These are phyloP conservation scores for Dryobota labecula DNA, from an alignment of 2,888 invertebrate genomes.

Conservation along the genomic window DNA sequence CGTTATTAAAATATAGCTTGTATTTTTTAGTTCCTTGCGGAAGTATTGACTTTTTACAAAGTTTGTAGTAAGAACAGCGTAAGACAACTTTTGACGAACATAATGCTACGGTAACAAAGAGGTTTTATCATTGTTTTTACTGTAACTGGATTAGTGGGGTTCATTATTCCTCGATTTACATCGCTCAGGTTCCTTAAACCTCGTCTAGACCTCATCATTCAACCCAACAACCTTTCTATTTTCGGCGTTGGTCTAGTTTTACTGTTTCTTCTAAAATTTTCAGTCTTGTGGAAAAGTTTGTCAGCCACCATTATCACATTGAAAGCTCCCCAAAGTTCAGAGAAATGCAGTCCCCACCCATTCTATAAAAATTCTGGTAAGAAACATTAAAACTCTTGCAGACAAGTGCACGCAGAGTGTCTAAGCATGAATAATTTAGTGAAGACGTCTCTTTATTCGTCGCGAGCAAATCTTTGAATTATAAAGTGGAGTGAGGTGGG, in stretches of 20 bases:
- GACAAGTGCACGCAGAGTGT: conserved; percentile 63
- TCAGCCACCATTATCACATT: conserved; percentile 3
- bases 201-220: neutral
- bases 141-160: neutral
- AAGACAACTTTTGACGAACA: too few relatives aligned
- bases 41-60: too few relatives aligned
- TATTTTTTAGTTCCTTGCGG: too few relatives aligned
- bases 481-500: conserved; percentile 82
- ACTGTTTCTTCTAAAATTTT: neutral
- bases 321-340: conserved; percentile 11
- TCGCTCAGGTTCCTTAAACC: neutral
- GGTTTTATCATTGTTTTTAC: conserved; percentile 27
- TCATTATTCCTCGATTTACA: conserved; percentile 16
- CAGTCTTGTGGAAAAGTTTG: conserved; percentile 14
- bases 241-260: neutral
- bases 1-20: too few relatives aligned
- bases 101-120: neutral
- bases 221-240: neutral
- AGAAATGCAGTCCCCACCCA: conserved; percentile 17
- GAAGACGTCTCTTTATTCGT: conserved; percentile 82
- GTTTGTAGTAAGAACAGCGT: too few relatives aligned
- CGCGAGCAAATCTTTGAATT: conserved; percentile 88
- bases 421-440: conserved; percentile 84
- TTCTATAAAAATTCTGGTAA: conserved; percentile 45
- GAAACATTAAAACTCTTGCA: conserved; percentile 57